These are phyloP conservation scores for Meliscaeva auricollis DNA, from an alignment of 2,888 invertebrate species.

Conservation along the genomic window DNA sequence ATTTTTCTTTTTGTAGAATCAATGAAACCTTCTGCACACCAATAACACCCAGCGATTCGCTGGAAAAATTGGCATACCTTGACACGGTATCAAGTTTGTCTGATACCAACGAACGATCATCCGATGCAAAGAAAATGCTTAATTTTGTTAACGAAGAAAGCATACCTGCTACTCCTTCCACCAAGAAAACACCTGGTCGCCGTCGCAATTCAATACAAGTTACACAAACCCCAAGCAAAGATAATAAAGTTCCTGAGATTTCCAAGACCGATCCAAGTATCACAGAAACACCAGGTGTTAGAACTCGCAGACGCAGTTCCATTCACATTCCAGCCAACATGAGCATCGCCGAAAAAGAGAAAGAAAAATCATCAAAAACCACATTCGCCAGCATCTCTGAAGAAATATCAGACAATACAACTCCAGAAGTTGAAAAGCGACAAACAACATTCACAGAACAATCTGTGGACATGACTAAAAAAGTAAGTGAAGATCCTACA, in stretches of 20 bases:
- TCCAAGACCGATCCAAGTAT: conserved; percentile 11
- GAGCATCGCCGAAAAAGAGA: conserved; percentile 38
- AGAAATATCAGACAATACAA: conserved; percentile 40
- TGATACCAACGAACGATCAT: conserved; percentile 43
- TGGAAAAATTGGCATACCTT: conserved; percentile 50
- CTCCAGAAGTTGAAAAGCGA: conserved; percentile 63
- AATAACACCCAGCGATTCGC: conserved; percentile 35
- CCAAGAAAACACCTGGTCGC: conserved; percentile 35
- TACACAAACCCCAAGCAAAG: conserved; percentile 43
- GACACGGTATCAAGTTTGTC: conserved; percentile 59
- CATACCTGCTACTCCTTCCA: conserved; percentile 5
- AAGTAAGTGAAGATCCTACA: conserved; percentile 1
- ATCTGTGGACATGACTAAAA: conserved; percentile 74
- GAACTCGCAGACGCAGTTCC: conserved; percentile 78
- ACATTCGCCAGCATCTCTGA: conserved; percentile 50
- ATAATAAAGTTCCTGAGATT: background rate
- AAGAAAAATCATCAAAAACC: conserved; percentile 36
- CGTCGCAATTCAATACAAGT: conserved; percentile 65
- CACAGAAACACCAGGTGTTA: conserved; percentile 43
- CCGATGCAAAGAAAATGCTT: conserved; percentile 28
- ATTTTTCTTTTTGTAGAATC: conserved; percentile 20
- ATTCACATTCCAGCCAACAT: conserved; percentile 66
- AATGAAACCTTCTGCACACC: conserved; percentile 39
- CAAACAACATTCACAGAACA: conserved; percentile 75
- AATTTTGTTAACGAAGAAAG: conserved; percentile 40